Evolutionary conservation across 2,113 vertebrate species (phyloP).

Genomic region (Oreochromis tanganicae): DNA sequence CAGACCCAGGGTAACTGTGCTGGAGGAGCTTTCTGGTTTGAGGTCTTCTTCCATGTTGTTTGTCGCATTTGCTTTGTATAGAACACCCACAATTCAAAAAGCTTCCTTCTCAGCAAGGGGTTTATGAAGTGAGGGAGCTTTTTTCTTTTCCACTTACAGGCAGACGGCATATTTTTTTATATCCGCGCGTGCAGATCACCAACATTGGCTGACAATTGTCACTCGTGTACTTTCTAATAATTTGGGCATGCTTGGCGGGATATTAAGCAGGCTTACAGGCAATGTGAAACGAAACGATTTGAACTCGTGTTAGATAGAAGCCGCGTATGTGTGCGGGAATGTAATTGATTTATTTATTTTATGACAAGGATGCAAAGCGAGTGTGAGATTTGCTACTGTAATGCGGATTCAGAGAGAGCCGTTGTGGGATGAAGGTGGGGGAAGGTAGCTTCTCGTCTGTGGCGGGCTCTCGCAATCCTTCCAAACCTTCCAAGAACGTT

Average conservation of each 20-base stretch:
- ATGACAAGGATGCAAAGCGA: conserved; percentile 64
- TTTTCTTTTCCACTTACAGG: conserved; percentile 12
- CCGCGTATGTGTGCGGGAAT: conserved; percentile 37
- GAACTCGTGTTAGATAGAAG: conserved; percentile 39
- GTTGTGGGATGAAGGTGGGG: conserved; percentile 56
- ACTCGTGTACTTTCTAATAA: conserved; percentile 60
- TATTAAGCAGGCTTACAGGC: conserved; percentile 63
- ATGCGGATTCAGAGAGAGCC: conserved; percentile 58
- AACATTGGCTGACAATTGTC: conserved; percentile 57
- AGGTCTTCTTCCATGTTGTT: conserved; percentile 18
- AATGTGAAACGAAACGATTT: conserved; percentile 60
- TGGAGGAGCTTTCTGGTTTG: background rate
- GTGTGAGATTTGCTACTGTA: conserved; percentile 69
- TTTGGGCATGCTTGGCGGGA: conserved; percentile 53
- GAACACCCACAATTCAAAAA: conserved; percentile 61
- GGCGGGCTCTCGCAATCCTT: conserved; percentile 55
- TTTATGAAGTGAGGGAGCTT: conserved; percentile 22
- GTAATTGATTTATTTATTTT: conserved; percentile 72
- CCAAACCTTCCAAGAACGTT: conserved; percentile 75
- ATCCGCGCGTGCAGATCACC: conserved; percentile 14
- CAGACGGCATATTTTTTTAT: conserved; percentile 51
- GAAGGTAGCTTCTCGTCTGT: conserved; percentile 56
- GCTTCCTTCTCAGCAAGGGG: conserved; percentile 10
- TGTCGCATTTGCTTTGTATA: conserved; percentile 25
- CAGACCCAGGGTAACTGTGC: conserved; percentile 7